Conservation (phyloP, 2,888 invertebrate genomes). For the Agonopterix alstromeriana region DNA sequence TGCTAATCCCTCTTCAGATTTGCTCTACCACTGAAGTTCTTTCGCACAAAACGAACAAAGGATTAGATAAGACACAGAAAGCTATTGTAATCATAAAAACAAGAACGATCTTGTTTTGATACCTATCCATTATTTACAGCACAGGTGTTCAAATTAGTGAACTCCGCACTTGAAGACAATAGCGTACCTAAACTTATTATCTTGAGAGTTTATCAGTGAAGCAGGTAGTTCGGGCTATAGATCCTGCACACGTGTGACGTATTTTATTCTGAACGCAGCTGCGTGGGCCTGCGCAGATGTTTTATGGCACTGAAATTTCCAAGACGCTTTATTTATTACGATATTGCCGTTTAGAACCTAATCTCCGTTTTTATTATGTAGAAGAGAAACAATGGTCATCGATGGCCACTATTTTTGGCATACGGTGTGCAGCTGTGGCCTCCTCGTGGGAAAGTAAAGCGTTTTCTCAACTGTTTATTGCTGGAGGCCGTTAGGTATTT, state of each 20-base stretch:
- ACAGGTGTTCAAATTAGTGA: conserved; percentile 43
- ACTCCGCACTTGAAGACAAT: conserved; percentile 18
- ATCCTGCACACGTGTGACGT: conserved; percentile 67
- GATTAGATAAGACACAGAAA: too few species aligned
- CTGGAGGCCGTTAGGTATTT: conserved; percentile 1
- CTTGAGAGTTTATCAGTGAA: conserved; percentile 32
- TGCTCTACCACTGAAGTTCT: too few species aligned
- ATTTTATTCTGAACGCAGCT: conserved; percentile 68
- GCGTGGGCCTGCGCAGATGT: conserved; percentile 69
- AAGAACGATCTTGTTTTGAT: conserved; percentile 16
- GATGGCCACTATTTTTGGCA: conserved; percentile 59
- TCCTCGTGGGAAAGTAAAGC: conserved; percentile 51
- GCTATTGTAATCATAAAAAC: conserved; percentile 7
- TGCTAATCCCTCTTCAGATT: too few species aligned
- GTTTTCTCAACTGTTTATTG: conserved; percentile 22
- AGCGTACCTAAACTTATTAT: conserved; percentile 12
- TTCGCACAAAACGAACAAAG: too few species aligned
- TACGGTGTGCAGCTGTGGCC: conserved; percentile 60
- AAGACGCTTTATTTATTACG: conserved; percentile 72
- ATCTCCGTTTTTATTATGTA: conserved; percentile 68
- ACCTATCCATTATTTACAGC: conserved; percentile 22
- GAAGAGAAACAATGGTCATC: conserved; percentile 68
- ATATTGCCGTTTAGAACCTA: conserved; percentile 73
- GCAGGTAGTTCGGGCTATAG: conserved; percentile 55
- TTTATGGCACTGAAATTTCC: conserved; percentile 72